These are phyloP conservation scores for Equus przewalskii DNA, from an alignment of 2,113 vertebrate species.

Conservation along the genomic window DNA sequence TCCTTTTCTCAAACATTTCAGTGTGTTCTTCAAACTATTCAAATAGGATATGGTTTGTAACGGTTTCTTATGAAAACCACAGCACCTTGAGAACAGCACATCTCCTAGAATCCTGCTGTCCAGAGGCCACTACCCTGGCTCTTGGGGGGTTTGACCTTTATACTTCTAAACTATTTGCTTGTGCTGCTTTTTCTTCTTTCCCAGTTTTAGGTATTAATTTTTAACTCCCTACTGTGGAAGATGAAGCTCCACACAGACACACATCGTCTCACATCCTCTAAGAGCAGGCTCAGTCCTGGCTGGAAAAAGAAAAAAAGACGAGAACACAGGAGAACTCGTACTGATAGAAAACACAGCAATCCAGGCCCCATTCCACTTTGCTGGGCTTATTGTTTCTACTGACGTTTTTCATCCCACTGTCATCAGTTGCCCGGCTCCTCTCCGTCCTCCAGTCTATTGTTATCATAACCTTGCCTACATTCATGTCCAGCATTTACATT, in stretches of 20 bases:
- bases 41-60: background rate
- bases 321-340: background rate
- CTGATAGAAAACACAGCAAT: background rate
- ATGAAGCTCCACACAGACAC: background rate
- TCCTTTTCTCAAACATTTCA: background rate
- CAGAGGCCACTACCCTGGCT: background rate
- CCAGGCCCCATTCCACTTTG: accelerated
- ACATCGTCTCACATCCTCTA: background rate
- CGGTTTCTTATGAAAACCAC: background rate
- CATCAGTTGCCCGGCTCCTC: too few species aligned
- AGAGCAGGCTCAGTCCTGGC: background rate
- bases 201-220: background rate
- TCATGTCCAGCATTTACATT: background rate
- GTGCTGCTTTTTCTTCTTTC: background rate
- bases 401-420: too few species aligned
- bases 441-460: background rate
- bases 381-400: background rate
- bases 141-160: background rate
- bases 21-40: background rate
- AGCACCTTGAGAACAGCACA: too few species aligned
- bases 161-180: background rate
- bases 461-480: background rate
- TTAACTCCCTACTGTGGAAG: background rate
- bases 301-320: background rate
- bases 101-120: background rate